These are phyloP conservation scores for Sinhomidia bicolor DNA, from an alignment of 2,888 invertebrate genomes.

Conservation along the genomic window DNA sequence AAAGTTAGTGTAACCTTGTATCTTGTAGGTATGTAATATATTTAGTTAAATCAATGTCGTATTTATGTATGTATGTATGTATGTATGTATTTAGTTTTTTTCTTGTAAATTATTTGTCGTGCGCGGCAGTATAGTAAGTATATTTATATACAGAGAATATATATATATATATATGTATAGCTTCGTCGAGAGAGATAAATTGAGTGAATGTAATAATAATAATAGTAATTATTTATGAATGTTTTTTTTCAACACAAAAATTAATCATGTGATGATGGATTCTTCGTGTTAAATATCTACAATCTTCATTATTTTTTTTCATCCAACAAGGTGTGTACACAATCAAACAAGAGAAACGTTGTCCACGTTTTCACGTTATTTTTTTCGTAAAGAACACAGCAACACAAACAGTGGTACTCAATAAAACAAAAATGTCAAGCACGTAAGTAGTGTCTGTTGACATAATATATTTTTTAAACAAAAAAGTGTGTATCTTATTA, in stretches of 20 bases:
- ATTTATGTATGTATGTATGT: neutral
- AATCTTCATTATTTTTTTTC: neutral
- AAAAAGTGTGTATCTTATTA: constrained; percentile 43
- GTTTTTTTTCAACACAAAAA: constrained; percentile 30
- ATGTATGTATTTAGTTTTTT: neutral
- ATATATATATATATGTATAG: neutral
- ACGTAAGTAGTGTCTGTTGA: too few species aligned
- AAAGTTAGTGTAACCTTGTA: constrained; percentile 56
- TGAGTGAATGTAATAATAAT: constrained; percentile 16
- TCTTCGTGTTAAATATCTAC: neutral
- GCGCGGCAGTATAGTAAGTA: constrained; percentile 48
- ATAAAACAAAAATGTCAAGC: constrained; percentile 4
- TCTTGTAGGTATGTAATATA: too few species aligned
- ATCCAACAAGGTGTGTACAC: constrained; percentile 38
- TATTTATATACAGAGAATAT: too few species aligned
- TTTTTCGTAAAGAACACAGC: constrained; percentile 54
- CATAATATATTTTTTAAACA: constrained; percentile 54
- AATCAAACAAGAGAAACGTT: constrained; percentile 26
- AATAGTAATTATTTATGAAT: constrained; percentile 9
- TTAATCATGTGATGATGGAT: constrained; percentile 14
- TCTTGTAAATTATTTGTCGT: constrained; percentile 25
- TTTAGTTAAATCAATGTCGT: too few species aligned
- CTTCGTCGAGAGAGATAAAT: constrained; percentile 35
- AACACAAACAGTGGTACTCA: constrained; percentile 58
- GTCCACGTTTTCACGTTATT: neutral